phyloP scores from a whole-genome alignment of 2,113 vertebrate genomes.

The Epinephelus moara region DNA sequence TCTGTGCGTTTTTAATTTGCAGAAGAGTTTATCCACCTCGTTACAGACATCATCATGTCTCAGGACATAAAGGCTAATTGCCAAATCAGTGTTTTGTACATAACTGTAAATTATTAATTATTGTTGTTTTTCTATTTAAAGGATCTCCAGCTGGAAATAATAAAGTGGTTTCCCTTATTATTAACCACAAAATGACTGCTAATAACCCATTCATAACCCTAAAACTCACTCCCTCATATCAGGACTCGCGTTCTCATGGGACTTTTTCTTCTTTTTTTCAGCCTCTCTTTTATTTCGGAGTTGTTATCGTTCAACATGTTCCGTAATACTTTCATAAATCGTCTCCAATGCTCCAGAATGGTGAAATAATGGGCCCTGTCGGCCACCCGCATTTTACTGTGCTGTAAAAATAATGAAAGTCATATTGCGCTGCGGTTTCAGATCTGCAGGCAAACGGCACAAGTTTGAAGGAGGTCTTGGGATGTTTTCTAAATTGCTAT shows the following conservation, averaged over 20 bases:
- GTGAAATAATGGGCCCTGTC: conserved; percentile 77
- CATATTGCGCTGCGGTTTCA: conserved; percentile 80
- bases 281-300: conserved; percentile 54
- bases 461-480: conserved; percentile 62
- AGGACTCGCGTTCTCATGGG: conserved; percentile 36
- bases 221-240: conserved; percentile 17
- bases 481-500: conserved; percentile 66
- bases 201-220: conserved; percentile 44
- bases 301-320: conserved; percentile 73
- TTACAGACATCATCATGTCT: background rate
- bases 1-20: background rate
- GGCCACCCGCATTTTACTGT: conserved; percentile 85
- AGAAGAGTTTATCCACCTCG: background rate
- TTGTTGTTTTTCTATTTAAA: conserved; percentile 15
- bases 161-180: conserved; percentile 34
- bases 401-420: conserved; percentile 84
- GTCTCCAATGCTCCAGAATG: conserved; percentile 58
- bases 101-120: conserved; percentile 28
- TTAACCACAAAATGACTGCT: conserved; percentile 54
- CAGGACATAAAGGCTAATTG: background rate
- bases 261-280: conserved; percentile 18
- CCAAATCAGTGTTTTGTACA: background rate
- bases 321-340: conserved; percentile 75
- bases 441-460: conserved; percentile 56
- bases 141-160: conserved; percentile 46